Conservation (phyloP, 2,797 vertebrate species). For the Austrolebias charrua region DNA sequence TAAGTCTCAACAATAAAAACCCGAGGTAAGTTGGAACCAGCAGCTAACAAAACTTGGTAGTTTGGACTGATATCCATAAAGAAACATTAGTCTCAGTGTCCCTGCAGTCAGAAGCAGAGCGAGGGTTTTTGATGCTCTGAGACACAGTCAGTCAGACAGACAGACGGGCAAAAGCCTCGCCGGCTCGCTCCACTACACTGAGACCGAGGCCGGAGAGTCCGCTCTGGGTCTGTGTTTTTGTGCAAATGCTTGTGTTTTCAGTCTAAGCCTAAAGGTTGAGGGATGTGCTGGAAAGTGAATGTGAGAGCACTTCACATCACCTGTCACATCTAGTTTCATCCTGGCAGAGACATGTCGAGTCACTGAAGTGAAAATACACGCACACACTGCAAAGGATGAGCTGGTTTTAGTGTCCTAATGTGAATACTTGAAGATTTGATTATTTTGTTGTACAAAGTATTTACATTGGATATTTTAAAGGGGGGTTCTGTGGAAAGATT, state of each 20-base stretch:
- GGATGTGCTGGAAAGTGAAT: constrained; percentile 57
- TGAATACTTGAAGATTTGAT: too few relatives aligned
- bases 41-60: background rate
- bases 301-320: constrained; percentile 55
- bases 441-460: too few relatives aligned
- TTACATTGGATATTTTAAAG: too few relatives aligned
- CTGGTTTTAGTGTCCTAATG: too few relatives aligned
- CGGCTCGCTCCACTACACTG: constrained; percentile 39
- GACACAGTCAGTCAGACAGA: constrained; percentile 37
- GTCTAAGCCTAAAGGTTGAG: constrained; percentile 33
- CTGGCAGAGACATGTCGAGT: constrained; percentile 40
- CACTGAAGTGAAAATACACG: constrained; percentile 29
- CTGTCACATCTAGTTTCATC: constrained; percentile 60
- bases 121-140: constrained; percentile 50
- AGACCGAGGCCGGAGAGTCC: constrained; percentile 17
- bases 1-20: constrained; percentile 98
- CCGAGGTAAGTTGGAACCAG: constrained; percentile 81
- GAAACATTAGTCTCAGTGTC: constrained; percentile 27
- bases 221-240: constrained; percentile 5
- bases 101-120: constrained; percentile 43
- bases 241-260: constrained; percentile 24
- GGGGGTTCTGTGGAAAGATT: too few relatives aligned
- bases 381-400: too few relatives aligned
- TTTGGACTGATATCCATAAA: constrained; percentile 1
- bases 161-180: constrained; percentile 50